Base-by-base conservation (phyloP, 2,797 vertebrate species). In the Lycodopsis pacificus region DNA sequence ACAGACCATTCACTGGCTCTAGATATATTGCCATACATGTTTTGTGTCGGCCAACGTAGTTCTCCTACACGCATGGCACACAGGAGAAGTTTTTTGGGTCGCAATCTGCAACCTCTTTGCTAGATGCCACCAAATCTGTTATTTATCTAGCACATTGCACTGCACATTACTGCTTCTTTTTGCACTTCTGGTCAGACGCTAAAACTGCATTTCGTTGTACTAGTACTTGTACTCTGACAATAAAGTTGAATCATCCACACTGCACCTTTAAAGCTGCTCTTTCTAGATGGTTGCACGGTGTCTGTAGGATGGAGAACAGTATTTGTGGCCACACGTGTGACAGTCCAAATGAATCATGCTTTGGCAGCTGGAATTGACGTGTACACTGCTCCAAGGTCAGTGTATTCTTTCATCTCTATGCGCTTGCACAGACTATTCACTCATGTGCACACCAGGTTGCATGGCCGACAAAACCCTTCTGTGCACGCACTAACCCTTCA, bases 311-410 rank as follows among this genome's bases (percentile, higher is more conserved):
- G 44, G 51, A 15, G 63, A 76, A 54, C 68, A 79, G 77, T 58
- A 75, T 88, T 69, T 79, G 46, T 63, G 40, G 56, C 38, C 63
- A 59, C 77, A 73, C 74, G 63, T 59, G 10, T 65, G 76, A 79
- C 64, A 69, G 44, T 6, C 27, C 48, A 63, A 77, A 76, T 86
- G 69, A 76, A 74, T 84, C 75, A 80, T 72, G 48, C 46, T 82
- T 76, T 78, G 71, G 73, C 67, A 76, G 65, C 25, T 66, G 40
- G 27, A 83, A 83, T 63, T 83, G 82, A 88, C 65, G 34, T 9
- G 57, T n/a, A 19, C 6, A 58, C 57, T 9, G 32, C 49, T 57
- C 48, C 70, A 83, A 90, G 78, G 83, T 87, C 78, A 79, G 63
- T 56, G 7, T 65, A 14, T 25, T 51, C 48, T 77, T 76, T 81